A percentile compares a stretch with the other conserved stretches of the same genome.
phyloP scores from a whole-genome alignment of 2,888 invertebrate genomes.

The Cabera pusaria region DNA sequence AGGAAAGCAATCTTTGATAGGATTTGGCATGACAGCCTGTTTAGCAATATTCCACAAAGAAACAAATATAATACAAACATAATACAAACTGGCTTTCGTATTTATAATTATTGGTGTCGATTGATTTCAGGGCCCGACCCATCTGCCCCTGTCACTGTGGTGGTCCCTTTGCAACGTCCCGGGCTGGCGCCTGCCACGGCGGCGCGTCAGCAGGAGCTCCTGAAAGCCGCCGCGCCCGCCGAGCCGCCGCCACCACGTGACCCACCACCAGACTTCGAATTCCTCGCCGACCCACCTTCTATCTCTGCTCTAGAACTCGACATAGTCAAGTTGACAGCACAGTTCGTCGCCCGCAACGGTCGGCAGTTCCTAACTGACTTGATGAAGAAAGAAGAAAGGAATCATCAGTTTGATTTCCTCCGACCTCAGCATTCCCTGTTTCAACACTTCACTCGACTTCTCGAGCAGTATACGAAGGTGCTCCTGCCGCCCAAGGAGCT shows the following conservation, averaged over 20 bases:
- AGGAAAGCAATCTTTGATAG: too few species aligned
- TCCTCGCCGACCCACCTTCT: slow-evolving; percentile 98
- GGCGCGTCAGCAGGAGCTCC: slow-evolving; percentile 93
- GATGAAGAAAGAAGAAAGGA: slow-evolving; percentile 99
- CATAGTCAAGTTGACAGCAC: slow-evolving; percentile 98
- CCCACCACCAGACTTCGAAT: slow-evolving; percentile 96
- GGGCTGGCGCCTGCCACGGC: slow-evolving; percentile 90
- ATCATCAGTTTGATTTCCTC: slow-evolving; percentile 99
- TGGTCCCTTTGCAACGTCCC: slow-evolving; percentile 51
- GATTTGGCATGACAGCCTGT: too few species aligned
- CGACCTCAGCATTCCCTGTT: slow-evolving; percentile 99
- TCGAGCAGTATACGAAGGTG: slow-evolving; percentile 99
- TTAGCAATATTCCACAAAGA: too few species aligned
- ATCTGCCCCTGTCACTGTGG: slow-evolving; percentile 37
- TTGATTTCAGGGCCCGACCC: slow-evolving; percentile 50
- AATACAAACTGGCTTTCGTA: too few species aligned
- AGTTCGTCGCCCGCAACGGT: slow-evolving; percentile 99
- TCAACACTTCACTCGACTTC: slow-evolving; percentile 98
- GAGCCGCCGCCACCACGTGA: slow-evolving; percentile 95
- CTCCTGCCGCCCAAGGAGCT: slow-evolving; percentile 97
- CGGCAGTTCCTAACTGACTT: slow-evolving; percentile 98
- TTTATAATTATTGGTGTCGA: neutral
- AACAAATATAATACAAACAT: too few species aligned
- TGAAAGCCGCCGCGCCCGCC: slow-evolving; percentile 93
- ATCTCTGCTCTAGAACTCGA: slow-evolving; percentile 99